phyloP scores from a whole-genome alignment of 2,888 invertebrate genomes.

The Dynastes tityus region DNA sequence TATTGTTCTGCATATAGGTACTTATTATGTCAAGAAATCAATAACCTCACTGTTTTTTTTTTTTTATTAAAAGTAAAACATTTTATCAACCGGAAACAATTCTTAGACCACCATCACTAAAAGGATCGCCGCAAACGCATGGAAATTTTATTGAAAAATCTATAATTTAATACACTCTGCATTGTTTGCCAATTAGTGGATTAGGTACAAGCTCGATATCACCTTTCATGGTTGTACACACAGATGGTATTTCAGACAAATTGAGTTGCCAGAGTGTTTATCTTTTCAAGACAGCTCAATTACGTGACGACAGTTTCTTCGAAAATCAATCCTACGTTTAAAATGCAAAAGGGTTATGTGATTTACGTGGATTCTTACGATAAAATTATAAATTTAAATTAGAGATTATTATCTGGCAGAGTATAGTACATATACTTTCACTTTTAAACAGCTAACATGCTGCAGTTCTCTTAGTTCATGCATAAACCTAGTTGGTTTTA shows the following conservation, averaged over 20 bases:
- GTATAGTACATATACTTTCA: no score
- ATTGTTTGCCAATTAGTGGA: slow-evolving; percentile 52
- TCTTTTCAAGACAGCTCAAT: slow-evolving; percentile 38
- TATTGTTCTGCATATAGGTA: neutral
- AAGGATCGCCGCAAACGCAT: neutral
- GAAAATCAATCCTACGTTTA: slow-evolving; percentile 30
- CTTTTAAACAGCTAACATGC: no score
- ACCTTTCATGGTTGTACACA: slow-evolving; percentile 35
- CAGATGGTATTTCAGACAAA: slow-evolving; percentile 41
- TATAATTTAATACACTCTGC: slow-evolving; percentile 52
- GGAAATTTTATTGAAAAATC: slow-evolving; percentile 51
- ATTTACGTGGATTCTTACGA: neutral
- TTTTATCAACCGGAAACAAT: neutral
- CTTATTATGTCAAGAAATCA: neutral
- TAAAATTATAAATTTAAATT: no score
- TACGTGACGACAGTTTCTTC: slow-evolving; percentile 23
- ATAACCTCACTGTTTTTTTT: neutral
- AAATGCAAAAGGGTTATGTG: neutral
- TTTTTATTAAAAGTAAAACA: neutral
- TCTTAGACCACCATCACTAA: neutral
- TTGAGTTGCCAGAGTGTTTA: slow-evolving; percentile 43
- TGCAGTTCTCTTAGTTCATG: no score
- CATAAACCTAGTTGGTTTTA: no score
- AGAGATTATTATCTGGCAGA: no score
- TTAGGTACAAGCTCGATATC: slow-evolving; percentile 41